A percentile compares a stretch with the other conserved stretches of the same genome.
Evolutionary conservation across 2,797 vertebrate species (phyloP).

Genomic region (Chaetophractus vellerosus): DNA sequence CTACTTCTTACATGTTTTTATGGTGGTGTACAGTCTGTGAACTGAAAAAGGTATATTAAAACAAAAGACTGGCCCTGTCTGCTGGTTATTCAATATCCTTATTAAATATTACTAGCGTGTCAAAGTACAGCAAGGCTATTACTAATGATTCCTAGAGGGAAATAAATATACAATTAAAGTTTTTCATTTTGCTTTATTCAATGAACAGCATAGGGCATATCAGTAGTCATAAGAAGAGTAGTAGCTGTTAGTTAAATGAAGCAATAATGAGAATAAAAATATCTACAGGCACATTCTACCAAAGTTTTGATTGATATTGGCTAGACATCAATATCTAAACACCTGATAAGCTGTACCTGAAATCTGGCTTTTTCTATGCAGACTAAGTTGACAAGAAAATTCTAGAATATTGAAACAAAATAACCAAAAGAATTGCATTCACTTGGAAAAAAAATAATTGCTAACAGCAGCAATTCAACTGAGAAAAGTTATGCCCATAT

Average conservation of each 20-base stretch:
- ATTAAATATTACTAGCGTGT: not conserved
- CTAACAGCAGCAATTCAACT: not conserved
- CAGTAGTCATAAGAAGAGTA: not conserved
- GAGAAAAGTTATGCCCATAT: not conserved
- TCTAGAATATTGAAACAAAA: constrained; percentile 43
- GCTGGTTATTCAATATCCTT: constrained; percentile 17
- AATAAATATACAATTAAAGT: constrained; percentile 54
- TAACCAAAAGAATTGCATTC: constrained; percentile 43
- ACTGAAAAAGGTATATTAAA: not conserved
- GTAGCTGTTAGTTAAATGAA: not conserved
- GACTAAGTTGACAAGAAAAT: constrained; percentile 50
- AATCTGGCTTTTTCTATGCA: not conserved
- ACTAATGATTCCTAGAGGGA: constrained; percentile 1
- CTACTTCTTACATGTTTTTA: not conserved
- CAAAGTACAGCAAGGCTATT: constrained; percentile 41
- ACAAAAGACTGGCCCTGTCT: not conserved
- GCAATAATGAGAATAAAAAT: constrained; percentile 8
- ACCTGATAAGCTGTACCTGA: not conserved
- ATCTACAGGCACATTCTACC: not conserved
- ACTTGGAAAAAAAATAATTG: constrained; percentile 18
- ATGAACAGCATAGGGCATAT: not conserved
- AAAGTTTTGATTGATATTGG: not conserved
- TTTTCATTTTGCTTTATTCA: constrained; percentile 21
- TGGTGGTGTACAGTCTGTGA: not conserved
- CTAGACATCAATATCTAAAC: too few species aligned